Evolutionary conservation across 2,113 vertebrate species (phyloP), one percentile per base, ranked within the genome.

Genomic region (Pomatostomus ruficeps): DNA sequence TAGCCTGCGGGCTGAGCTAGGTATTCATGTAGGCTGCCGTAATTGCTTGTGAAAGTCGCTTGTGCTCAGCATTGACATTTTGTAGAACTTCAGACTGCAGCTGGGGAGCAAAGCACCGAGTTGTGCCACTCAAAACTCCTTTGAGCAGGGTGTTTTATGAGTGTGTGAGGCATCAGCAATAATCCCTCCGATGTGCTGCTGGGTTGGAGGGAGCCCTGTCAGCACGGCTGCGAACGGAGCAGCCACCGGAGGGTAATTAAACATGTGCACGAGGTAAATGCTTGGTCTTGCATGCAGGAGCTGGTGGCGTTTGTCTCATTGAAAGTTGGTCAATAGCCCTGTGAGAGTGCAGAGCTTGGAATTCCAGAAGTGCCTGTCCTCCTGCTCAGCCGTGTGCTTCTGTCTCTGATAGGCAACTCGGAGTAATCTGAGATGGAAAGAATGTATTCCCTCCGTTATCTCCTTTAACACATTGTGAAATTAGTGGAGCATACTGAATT

Each of bases 401-500:
- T 82, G 92, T 80, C 76, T 77, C 59, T 45, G 88, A 83, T 88
- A 67, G 16, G 75, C 63, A 36, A 83, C 51, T 83, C 93, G 49
- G 93, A 91, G 85, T 40, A 58, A 78, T 79, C 78, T 33, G 67
- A 78, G 84, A 87, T 95, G 94, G 85, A 71, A 96, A 93, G 88
- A 95, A 92, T 89, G 79, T 85, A 67, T 97, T 95, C 88, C 58
- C 94, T 95, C 49, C 90, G 94, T 97, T 96, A 96, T 93, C 94
- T 96, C 59, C 89, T 92, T 96, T 48, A 95, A 70, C 92, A 88
- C 94, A 94, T 93, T 97, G 95, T 91, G 86, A 97, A 97, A 96
- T 96, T 96, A 96, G 96, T 91, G 85, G 92, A 96, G 91, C 91
- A 88, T 93, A 55, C 85, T 95, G 90, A 95, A 82, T 93, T 95